Evolutionary conservation across 2,888 invertebrate genomes (phyloP).

Genomic region (Conistra vaccinii): DNA sequence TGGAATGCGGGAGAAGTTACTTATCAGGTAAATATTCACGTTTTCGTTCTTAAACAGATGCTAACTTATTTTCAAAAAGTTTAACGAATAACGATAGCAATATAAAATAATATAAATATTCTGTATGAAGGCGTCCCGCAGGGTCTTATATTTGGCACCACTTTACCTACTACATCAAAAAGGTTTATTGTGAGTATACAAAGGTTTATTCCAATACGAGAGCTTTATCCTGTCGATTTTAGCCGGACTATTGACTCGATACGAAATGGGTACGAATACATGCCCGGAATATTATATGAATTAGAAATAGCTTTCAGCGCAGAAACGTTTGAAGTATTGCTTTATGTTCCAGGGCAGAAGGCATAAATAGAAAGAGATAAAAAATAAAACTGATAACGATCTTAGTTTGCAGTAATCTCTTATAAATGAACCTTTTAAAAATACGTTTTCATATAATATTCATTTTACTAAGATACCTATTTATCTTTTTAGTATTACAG

Average conservation of each 20-base stretch:
- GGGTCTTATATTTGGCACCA: conserved; percentile 33
- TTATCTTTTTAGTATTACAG: neutral
- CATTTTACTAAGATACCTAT: neutral
- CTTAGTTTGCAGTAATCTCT: conserved; percentile 36
- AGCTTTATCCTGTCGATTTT: conserved; percentile 46
- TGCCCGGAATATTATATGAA: conserved; percentile 58
- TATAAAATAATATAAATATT: conserved; percentile 3
- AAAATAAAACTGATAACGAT: conserved; percentile 22
- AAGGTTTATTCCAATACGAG: conserved; percentile 31
- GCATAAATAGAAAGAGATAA: too few relatives aligned
- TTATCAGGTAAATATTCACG: conserved; percentile 77
- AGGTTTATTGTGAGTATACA: conserved; percentile 41
- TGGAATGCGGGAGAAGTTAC: conserved; percentile 88
- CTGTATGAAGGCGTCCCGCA: conserved; percentile 18
- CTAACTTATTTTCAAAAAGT: neutral
- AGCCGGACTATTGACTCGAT: conserved; percentile 52
- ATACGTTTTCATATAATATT: conserved; percentile 3
- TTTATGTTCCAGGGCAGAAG: too few relatives aligned
- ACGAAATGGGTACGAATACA: conserved; percentile 51
- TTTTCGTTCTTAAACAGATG: neutral
- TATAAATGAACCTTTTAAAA: conserved; percentile 26
- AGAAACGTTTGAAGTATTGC: conserved; percentile 17
- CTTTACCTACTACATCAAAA: conserved; percentile 30
- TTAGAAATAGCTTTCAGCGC: conserved; percentile 51
- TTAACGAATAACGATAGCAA: neutral